These are phyloP conservation scores for Prietella phreatophila DNA, from an alignment of 2,113 vertebrate genomes.

Conservation along the genomic window DNA sequence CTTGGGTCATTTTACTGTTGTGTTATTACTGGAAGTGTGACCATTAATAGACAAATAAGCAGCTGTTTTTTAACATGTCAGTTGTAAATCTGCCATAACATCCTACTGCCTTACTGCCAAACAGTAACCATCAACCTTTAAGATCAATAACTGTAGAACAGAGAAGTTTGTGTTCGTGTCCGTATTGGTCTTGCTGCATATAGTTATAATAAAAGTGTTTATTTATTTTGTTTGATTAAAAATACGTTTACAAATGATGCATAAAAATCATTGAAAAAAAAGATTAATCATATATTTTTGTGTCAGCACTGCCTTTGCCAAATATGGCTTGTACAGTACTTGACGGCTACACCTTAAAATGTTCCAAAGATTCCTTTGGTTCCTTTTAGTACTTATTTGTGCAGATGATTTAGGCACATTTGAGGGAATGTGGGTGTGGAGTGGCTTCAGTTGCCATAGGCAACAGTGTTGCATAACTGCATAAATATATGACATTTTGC, in stretches of 20 bases:
- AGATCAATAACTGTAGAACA: not conserved
- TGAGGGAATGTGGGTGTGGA: constrained; percentile 35
- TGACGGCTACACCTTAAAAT: not conserved
- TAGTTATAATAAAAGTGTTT: not conserved
- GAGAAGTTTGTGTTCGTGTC: not conserved
- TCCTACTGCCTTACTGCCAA: not conserved
- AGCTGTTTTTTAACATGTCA: not conserved
- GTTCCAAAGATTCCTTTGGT: not conserved
- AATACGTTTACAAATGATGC: too few species aligned
- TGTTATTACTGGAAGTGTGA: not conserved
- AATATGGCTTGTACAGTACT: not conserved
- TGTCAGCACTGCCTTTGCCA: not conserved
- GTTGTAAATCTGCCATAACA: not conserved
- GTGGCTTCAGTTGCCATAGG: constrained; percentile 60
- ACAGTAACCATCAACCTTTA: not conserved
- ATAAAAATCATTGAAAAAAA: not conserved
- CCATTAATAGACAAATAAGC: not conserved
- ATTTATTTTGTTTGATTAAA: not conserved
- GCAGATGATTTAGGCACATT: constrained; percentile 16
- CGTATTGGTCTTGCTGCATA: not conserved
- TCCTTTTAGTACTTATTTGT: not conserved
- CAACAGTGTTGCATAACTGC: constrained; percentile 59
- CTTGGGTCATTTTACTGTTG: not conserved
- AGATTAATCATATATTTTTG: not conserved
- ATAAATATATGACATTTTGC: constrained; percentile 37